A percentile compares a stretch with the other conserved stretches of the same genome.
Conservation (phyloP, 2,797 vertebrate species). For the Rhinophrynus dorsalis region DNA sequence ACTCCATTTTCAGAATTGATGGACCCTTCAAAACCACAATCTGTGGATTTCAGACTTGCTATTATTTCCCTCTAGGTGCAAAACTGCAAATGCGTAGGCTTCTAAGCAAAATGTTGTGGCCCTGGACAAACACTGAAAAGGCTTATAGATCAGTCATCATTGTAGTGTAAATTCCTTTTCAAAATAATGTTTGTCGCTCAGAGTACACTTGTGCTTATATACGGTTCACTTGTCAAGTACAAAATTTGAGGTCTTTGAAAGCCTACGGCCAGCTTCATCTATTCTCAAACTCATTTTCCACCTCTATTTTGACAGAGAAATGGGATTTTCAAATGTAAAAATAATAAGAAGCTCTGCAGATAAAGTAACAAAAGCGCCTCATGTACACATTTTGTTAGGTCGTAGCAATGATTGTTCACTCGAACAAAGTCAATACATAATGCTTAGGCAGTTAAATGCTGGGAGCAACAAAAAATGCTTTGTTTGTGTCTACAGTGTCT, state of each 20-base stretch:
- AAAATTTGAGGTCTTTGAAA: constrained; percentile 72
- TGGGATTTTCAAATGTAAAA: constrained; percentile 64
- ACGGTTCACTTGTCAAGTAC: constrained; percentile 79
- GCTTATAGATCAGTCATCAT: constrained; percentile 72
- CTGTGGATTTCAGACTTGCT: constrained; percentile 68
- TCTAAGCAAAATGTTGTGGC: constrained; percentile 70
- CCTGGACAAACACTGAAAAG: constrained; percentile 66
- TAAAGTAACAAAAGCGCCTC: constrained; percentile 53
- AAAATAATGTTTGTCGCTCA: constrained; percentile 74
- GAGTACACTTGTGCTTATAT: constrained; percentile 69
- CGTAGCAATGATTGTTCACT: neutral
- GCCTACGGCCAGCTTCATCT: constrained; percentile 64
- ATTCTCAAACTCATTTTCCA: constrained; percentile 74
- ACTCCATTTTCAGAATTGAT: constrained; percentile 71
- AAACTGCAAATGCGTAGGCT: constrained; percentile 69
- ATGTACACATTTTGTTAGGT: constrained; percentile 19
- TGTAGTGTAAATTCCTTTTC: constrained; percentile 73
- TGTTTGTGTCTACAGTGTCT: neutral
- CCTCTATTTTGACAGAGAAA: constrained; percentile 66
- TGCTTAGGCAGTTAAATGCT: neutral
- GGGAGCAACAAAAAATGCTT: constrained; percentile 20
- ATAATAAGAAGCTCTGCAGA: constrained; percentile 54
- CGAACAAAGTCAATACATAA: constrained; percentile 29
- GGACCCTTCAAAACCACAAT: constrained; percentile 69
- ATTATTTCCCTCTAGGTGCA: constrained; percentile 70